Percentiles rank a stretch among this genome's conserved stretches.
phyloP scores from a whole-genome alignment of 2,888 invertebrate genomes.

The Cephus pulcher region DNA sequence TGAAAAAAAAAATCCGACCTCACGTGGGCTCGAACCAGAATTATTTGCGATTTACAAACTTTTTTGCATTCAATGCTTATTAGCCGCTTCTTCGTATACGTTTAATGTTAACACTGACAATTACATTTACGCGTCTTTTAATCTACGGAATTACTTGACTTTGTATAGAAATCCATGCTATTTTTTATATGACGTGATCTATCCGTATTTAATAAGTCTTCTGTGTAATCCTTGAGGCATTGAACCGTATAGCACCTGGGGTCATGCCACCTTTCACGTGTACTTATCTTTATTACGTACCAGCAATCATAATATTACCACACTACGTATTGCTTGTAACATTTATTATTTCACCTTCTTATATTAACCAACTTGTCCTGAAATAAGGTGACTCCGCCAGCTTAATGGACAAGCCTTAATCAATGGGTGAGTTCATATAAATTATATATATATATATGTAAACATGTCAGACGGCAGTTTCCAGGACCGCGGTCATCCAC shows the following conservation, averaged over 20 bases:
- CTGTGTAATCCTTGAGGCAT: not conserved
- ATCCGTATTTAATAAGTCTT: not conserved
- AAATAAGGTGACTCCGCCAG: not conserved
- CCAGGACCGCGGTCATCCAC: no score
- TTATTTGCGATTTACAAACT: not conserved
- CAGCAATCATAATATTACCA: not conserved
- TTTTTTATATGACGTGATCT: not conserved
- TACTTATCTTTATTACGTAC: not conserved
- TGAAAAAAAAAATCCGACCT: not conserved
- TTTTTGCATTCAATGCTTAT: not conserved
- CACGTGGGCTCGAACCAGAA: not conserved
- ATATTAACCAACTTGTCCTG: not conserved
- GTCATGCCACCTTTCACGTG: not conserved
- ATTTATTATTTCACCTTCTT: not conserved
- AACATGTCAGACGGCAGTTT: no score
- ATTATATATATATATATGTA: no score
- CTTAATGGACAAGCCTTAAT: no score
- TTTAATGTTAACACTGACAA: not conserved
- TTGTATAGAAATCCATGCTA: not conserved
- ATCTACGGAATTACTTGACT: not conserved
- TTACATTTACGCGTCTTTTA: not conserved
- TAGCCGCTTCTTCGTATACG: not conserved
- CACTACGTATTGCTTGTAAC: not conserved
- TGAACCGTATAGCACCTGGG: not conserved
- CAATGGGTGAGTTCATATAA: no score